Evolutionary conservation across 2,888 invertebrate genomes (phyloP).

Genomic region (Nesidiocoris tenuis): DNA sequence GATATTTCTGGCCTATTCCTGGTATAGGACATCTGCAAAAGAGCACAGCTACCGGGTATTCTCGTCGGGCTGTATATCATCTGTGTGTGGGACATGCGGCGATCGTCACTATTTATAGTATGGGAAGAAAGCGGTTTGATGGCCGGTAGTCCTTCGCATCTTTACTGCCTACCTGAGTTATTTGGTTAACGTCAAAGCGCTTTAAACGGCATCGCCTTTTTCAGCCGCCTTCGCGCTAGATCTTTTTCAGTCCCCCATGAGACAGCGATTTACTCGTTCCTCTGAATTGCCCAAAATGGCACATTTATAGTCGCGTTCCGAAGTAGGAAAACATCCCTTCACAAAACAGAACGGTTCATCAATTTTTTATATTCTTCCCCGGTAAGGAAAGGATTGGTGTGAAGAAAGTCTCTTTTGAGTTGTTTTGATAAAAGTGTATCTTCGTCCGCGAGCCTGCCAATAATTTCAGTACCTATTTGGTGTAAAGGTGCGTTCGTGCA

Average conservation of each 20-base stretch:
- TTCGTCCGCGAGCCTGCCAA: too few relatives aligned
- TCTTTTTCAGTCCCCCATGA: background rate
- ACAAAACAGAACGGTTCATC: too few relatives aligned
- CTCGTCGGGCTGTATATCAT: background rate
- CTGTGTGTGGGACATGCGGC: background rate
- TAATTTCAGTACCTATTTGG: too few relatives aligned
- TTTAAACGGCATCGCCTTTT: constrained; percentile 5
- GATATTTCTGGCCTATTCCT: background rate
- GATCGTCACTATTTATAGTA: background rate
- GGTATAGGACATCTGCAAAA: background rate
- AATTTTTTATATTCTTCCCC: too few relatives aligned
- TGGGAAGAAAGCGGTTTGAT: background rate
- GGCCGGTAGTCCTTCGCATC: constrained; percentile 23
- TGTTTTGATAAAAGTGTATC: too few relatives aligned
- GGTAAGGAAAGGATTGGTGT: too few relatives aligned
- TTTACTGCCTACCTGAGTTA: constrained; percentile 36
- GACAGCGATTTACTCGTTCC: background rate
- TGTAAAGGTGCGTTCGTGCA: too few relatives aligned
- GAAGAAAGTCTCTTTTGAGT: too few relatives aligned
- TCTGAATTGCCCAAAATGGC: background rate
- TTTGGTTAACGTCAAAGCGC: constrained; percentile 34
- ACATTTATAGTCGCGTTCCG: too few relatives aligned
- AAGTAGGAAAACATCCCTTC: too few relatives aligned
- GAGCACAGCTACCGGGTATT: background rate
- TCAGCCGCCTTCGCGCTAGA: background rate